Percentiles rank a stretch among this genome's conserved stretches.
Evolutionary conservation across 2,888 invertebrate species (phyloP).

Genomic region (Campoplex capitator): DNA sequence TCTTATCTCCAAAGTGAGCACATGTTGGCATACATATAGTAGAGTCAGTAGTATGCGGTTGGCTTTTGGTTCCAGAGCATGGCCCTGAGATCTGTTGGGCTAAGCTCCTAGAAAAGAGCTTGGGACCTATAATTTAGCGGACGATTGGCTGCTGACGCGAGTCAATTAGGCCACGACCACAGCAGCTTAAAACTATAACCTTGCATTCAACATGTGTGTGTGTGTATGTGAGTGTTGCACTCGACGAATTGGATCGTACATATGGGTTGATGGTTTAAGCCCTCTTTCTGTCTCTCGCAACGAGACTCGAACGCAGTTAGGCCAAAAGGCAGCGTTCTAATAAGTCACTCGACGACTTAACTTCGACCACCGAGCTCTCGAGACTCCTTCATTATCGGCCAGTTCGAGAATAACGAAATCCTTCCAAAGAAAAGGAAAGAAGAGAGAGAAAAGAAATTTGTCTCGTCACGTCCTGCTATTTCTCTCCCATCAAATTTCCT

Average conservation of each 20-base stretch:
- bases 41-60: conserved; percentile 18
- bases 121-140: conserved; percentile 75
- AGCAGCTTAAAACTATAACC: conserved; percentile 45
- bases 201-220: not conserved
- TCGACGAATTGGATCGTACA: conserved; percentile 55
- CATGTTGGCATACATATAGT: conserved; percentile 63
- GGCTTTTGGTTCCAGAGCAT: conserved; percentile 25
- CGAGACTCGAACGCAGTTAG: conserved; percentile 38
- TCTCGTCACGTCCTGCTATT: conserved; percentile 78
- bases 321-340: conserved; percentile 34
- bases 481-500: conserved; percentile 38
- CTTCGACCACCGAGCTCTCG: conserved; percentile 17
- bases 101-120: conserved; percentile 54
- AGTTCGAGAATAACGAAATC: conserved; percentile 51
- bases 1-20: conserved; percentile 36
- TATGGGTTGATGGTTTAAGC: conserved; percentile 38
- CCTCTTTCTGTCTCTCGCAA: conserved; percentile 47
- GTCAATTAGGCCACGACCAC: conserved; percentile 74
- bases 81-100: conserved; percentile 53
- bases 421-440: not conserved
- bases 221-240: conserved; percentile 30
- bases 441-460: conserved; percentile 71
- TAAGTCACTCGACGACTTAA: conserved; percentile 63
- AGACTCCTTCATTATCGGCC: conserved; percentile 69
- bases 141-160: conserved; percentile 75